Conservation (phyloP, 2,113 vertebrate species). For the Pseudorhombus dupliciocellatus region DNA sequence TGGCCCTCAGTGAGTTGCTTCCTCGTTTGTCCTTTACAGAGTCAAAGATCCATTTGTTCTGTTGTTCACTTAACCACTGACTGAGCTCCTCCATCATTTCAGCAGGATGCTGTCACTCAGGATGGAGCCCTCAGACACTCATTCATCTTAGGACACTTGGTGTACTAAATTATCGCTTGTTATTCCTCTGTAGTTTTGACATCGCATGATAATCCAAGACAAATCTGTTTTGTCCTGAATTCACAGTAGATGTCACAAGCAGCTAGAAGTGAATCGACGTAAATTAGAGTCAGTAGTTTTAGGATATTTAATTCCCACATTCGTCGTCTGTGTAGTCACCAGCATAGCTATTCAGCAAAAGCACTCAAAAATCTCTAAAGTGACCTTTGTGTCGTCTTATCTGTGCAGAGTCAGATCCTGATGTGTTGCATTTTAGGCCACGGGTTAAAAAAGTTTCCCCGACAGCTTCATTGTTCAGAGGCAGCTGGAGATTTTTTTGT, state of each 20-base stretch:
- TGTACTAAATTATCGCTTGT: conserved; percentile 61
- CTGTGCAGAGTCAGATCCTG: neutral
- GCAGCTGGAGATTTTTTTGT: neutral
- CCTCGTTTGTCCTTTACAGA: conserved; percentile 25
- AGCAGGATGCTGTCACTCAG: conserved; percentile 44
- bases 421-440: neutral
- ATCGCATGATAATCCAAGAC: conserved; percentile 24
- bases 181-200: conserved; percentile 53
- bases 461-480: conserved; percentile 4
- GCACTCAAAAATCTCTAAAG: neutral
- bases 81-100: conserved; percentile 55
- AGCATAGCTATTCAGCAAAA: too few relatives aligned
- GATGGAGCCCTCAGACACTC: conserved; percentile 32
- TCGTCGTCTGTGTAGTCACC: too few relatives aligned
- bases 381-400: too few relatives aligned
- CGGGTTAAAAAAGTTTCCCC: neutral
- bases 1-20: conserved; percentile 27
- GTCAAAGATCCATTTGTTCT: conserved; percentile 51
- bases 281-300: neutral
- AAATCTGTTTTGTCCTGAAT: conserved; percentile 43
- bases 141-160: conserved; percentile 32
- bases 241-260: conserved; percentile 1
- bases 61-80: conserved; percentile 41
- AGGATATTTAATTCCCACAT: neutral
- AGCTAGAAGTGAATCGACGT: neutral